These are phyloP conservation scores for Mycalesis mineus DNA, from an alignment of 2,888 invertebrate genomes.

Conservation along the genomic window DNA sequence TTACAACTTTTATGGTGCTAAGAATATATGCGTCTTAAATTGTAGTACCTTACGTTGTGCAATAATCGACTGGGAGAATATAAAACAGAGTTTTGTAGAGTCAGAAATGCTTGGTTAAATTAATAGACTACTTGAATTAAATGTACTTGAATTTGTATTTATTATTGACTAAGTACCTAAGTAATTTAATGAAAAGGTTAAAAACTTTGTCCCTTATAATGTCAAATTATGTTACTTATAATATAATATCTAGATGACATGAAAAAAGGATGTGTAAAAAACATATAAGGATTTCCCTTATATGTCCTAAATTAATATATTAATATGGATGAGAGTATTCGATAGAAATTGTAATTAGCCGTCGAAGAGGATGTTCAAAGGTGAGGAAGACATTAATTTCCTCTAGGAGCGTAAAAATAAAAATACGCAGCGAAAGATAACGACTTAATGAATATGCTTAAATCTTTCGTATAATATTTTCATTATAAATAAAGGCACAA, in stretches of 20 bases:
- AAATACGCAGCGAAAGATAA: conserved; percentile 5
- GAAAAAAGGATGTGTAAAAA: not conserved
- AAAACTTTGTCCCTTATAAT: too few species aligned
- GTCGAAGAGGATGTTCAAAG: conserved; percentile 48
- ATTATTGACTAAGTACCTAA: too few species aligned
- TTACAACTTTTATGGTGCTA: not conserved
- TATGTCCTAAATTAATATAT: conserved; percentile 14
- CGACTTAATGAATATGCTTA: conserved; percentile 1
- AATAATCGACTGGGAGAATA: too few species aligned
- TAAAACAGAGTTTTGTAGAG: too few species aligned
- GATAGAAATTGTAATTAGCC: conserved; percentile 43
- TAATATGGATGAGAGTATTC: conserved; percentile 35
- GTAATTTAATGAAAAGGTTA: not conserved
- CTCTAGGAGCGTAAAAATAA: conserved; percentile 6
- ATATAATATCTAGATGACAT: not conserved
- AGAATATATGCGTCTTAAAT: too few species aligned
- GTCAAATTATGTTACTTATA: not conserved
- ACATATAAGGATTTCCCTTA: not conserved
- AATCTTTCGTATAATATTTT: conserved; percentile 5
- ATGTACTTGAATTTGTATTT: too few species aligned
- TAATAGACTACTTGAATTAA: too few species aligned
- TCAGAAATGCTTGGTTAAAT: too few species aligned
- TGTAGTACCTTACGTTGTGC: too few species aligned
- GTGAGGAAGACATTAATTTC: conserved; percentile 28
- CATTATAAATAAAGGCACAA: not conserved